Base-by-base conservation (phyloP, 2,888 invertebrate genomes). In the Hypomecis atomaria region DNA sequence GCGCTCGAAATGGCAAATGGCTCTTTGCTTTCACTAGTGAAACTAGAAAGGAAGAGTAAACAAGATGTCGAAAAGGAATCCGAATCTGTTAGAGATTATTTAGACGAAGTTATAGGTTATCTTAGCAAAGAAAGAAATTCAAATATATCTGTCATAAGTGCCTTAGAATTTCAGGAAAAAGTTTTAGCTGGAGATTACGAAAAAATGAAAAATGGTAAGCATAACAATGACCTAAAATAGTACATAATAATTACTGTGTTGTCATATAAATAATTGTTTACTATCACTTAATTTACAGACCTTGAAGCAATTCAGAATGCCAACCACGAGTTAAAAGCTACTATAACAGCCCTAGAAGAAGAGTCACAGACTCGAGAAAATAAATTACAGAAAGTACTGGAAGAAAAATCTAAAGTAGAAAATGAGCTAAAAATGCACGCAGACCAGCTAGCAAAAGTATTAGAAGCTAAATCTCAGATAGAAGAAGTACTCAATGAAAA, bases 131-230 rank as follows among this genome's bases (percentile, higher is more conserved):
- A 72, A 66, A 65, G 50, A 3, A 58, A 53, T 55, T 49, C 55
- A 3, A 69, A 68, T 45, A 52, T 42, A 13, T 66, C 67, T 23
- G 70, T 71, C 45, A 62, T 71, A 36, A 65, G 73, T 47, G 66
- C 63, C 60, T 68, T 81, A 43, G 73, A 78, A 63, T 66, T 66
- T 6, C 72, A 78, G 60, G 73, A 77, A 44, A 72, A 66, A 23
- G 66, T 68, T 49, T 54, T 84, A 37, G 40, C 58, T 43, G 66
- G 56, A 38, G 65, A 62, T 53, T 7, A 77, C 44, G 62, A 76
- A 38, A 75, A 74, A 54, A 75, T 74, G 63, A 80, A 78, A 70
- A 69, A 73, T 62, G 79, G 86, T 86, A 76, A 75, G 75, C 66
- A 6, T 5, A 36, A 33, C 23, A 23, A 23, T 23, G 23, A 23